phyloP scores from a whole-genome alignment of 1,140 invertebrate species.

The Drosophila kohkoa region DNA sequence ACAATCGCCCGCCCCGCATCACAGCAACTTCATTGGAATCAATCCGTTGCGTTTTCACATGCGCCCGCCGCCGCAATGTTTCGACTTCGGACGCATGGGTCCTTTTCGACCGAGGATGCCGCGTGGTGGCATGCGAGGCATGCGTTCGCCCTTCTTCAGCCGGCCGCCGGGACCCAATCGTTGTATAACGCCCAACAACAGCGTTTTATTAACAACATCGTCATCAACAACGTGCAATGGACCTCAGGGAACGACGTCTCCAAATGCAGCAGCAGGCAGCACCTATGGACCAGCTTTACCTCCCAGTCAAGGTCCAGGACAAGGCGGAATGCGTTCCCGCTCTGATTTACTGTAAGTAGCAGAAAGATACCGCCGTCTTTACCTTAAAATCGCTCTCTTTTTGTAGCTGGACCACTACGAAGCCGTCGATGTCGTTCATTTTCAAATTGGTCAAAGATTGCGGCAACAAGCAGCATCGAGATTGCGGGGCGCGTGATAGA shows the following conservation, averaged over 20 bases:
- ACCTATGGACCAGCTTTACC: conserved; percentile 46
- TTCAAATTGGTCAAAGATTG: conserved; percentile 58
- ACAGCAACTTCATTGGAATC: conserved; percentile 42
- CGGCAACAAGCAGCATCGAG: conserved; percentile 49
- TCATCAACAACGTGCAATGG: conserved; percentile 28
- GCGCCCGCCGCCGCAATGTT: conserved; percentile 49
- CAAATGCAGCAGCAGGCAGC: not conserved
- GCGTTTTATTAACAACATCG: not conserved
- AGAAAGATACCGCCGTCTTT: too few species aligned
- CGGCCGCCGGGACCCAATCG: conserved; percentile 29
- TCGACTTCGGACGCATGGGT: conserved; percentile 59
- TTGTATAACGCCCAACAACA: conserved; percentile 26
- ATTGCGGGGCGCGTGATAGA: conserved; percentile 28
- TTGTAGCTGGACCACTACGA: conserved; percentile 54
- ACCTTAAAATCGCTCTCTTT: not conserved
- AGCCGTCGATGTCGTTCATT: conserved; percentile 51
- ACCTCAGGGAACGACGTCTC: not conserved
- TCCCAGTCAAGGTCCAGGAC: conserved; percentile 9
- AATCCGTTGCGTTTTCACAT: conserved; percentile 65
- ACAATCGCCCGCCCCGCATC: conserved; percentile 12
- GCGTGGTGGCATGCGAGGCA: conserved; percentile 57
- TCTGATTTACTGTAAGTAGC: conserved; percentile 58
- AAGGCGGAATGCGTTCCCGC: conserved; percentile 35
- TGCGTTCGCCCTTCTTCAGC: conserved; percentile 58
- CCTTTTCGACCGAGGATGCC: conserved; percentile 60